A percentile compares a stretch with the other conserved stretches of the same genome.
These are phyloP conservation scores for Urocyon cinereoargenteus DNA, from an alignment of 2,797 vertebrate species.

Conservation along the genomic window DNA sequence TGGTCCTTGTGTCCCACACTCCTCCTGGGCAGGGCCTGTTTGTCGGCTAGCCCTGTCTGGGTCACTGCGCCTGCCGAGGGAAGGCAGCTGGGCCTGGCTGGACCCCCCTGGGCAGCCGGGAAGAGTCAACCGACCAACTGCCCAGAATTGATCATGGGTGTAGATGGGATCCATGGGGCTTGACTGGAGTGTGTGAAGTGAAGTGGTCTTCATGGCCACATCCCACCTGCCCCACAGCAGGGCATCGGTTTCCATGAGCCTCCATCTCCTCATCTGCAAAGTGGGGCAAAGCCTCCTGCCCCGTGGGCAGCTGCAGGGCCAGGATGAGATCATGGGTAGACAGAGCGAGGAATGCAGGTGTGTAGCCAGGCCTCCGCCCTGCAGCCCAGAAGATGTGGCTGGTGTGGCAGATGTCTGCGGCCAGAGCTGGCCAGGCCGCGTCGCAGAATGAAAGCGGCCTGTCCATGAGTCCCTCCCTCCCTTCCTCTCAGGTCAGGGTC, in stretches of 20 bases:
- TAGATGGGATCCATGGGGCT: neutral
- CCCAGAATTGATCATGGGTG: neutral
- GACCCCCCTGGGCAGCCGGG: neutral
- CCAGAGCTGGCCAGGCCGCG: neutral
- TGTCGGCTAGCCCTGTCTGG: conserved; percentile 31
- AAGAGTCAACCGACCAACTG: neutral
- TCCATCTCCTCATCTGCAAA: neutral
- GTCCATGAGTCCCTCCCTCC: neutral
- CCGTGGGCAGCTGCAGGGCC: neutral
- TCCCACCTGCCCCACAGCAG: neutral
- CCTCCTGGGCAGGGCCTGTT: conserved; percentile 2
- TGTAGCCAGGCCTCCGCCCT: neutral
- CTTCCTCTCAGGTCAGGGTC: neutral
- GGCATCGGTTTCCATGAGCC: neutral
- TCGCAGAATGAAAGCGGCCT: neutral
- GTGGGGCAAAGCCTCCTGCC: neutral
- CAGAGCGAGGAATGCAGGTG: conserved; percentile 3
- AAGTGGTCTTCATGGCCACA: neutral
- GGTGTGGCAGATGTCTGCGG: neutral
- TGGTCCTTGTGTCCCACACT: neutral
- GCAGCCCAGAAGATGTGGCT: neutral
- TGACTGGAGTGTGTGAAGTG: neutral
- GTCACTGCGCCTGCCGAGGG: neutral
- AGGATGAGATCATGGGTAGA: conserved; percentile 48
- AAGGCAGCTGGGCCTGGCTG: neutral